A percentile compares a stretch with the other conserved stretches of the same genome.
phyloP scores from a whole-genome alignment of 2,888 invertebrate species.

The Isotomurus palustris region DNA sequence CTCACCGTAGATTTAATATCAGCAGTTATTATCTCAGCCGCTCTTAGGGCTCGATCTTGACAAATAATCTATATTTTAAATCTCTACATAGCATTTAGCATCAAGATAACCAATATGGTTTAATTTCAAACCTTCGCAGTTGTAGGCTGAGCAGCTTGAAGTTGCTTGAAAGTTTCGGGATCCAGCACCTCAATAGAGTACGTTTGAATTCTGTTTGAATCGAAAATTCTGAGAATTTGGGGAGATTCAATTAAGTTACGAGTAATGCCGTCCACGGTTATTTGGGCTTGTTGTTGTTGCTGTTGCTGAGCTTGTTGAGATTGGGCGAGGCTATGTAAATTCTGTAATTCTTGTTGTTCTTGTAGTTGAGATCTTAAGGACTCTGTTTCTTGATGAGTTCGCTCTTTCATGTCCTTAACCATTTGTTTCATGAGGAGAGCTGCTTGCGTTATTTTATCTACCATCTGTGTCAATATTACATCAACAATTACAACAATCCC shows the following conservation, averaged over 20 bases:
- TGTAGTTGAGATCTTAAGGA: slow-evolving; percentile 43
- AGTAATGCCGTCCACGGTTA: slow-evolving; percentile 39
- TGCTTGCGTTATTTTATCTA: slow-evolving; percentile 43
- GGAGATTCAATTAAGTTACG: slow-evolving; percentile 39
- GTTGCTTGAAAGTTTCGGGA: slow-evolving; percentile 45
- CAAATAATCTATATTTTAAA: slow-evolving; percentile 33
- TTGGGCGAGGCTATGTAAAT: slow-evolving; percentile 35
- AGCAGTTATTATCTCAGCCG: slow-evolving; percentile 14
- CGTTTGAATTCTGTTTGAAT: slow-evolving; percentile 45
- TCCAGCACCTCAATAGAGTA: slow-evolving; percentile 46
- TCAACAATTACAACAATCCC: neutral
- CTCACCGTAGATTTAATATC: neutral
- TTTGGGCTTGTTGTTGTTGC: slow-evolving; percentile 36
- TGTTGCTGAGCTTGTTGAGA: slow-evolving; percentile 31
- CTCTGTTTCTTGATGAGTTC: slow-evolving; percentile 40
- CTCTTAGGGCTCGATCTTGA: slow-evolving; percentile 27
- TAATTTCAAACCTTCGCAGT: slow-evolving; percentile 30
- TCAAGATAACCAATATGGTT: neutral
- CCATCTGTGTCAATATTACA: slow-evolving; percentile 27
- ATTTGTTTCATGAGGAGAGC: slow-evolving; percentile 43
- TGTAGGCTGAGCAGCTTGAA: slow-evolving; percentile 39
- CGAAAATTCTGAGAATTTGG: slow-evolving; percentile 45
- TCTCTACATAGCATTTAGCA: neutral
- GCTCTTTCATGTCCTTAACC: slow-evolving; percentile 44
- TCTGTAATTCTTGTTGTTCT: slow-evolving; percentile 38